Conservation (phyloP, 2,888 invertebrate genomes). For the Nomada hirtipes region DNA sequence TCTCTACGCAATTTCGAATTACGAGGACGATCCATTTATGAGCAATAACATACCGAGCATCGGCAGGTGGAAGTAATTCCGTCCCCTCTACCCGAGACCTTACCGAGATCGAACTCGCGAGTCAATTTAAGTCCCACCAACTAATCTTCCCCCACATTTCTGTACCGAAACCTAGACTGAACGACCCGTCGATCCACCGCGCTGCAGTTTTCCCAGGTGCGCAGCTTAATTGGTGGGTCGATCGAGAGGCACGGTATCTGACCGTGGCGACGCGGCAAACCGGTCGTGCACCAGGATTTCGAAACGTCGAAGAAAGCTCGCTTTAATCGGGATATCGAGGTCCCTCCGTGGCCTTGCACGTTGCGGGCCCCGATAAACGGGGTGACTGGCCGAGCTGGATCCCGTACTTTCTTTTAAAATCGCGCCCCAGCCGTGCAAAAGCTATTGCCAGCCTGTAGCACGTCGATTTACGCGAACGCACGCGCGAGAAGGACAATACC, state of each 20-base stretch:
- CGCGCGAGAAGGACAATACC: slow-evolving; percentile 13
- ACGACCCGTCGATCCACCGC: not conserved
- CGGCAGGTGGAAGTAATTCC: no score
- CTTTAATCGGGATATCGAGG: slow-evolving; percentile 67
- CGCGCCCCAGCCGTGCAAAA: not conserved
- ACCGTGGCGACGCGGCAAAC: slow-evolving; percentile 48
- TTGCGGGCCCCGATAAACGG: slow-evolving; percentile 57
- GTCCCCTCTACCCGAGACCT: no score
- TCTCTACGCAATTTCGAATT: not conserved
- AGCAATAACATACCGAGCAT: no score
- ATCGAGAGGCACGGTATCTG: slow-evolving; percentile 38
- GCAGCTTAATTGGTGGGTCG: slow-evolving; percentile 34
- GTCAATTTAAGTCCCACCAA: no score
- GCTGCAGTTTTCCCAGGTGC: not conserved
- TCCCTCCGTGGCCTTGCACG: slow-evolving; percentile 66
- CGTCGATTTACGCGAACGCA: not conserved
- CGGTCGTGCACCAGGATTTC: slow-evolving; percentile 66
- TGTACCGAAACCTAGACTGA: not conserved
- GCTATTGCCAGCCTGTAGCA: no score
- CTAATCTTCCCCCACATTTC: no score
- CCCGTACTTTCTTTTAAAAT: slow-evolving; percentile 62
- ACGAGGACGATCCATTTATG: not conserved
- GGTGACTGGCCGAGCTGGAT: slow-evolving; percentile 61
- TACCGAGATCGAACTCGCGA: no score
- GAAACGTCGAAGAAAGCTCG: slow-evolving; percentile 68